Evolutionary conservation across 2,888 invertebrate genomes (phyloP).

Genomic region (Melitaea athalia): DNA sequence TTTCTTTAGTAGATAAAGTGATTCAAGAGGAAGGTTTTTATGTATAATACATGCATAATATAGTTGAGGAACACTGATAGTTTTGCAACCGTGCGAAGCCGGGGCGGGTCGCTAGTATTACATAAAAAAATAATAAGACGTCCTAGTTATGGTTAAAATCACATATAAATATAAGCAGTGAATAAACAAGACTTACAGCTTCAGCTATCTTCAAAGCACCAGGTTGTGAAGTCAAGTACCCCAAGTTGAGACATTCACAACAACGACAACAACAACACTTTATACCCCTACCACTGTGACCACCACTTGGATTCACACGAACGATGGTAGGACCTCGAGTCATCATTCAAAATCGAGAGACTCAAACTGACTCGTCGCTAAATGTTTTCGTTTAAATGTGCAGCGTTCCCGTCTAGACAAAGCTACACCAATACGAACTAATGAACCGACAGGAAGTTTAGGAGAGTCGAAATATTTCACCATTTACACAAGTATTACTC

Average conservation of each 20-base stretch:
- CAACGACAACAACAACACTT: constrained; percentile 89
- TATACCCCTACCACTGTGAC: constrained; percentile 76
- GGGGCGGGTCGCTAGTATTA: too few species aligned
- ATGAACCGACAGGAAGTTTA: constrained; percentile 62
- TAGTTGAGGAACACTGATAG: too few species aligned
- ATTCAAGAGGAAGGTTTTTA: too few species aligned
- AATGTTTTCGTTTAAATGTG: neutral
- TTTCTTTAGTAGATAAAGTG: too few species aligned
- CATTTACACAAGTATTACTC: constrained; percentile 69
- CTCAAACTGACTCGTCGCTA: constrained; percentile 25
- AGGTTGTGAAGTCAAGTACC: constrained; percentile 87
- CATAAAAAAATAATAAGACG: neutral
- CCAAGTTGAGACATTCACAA: constrained; percentile 90
- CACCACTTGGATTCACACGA: constrained; percentile 62
- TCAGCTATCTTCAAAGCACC: constrained; percentile 89
- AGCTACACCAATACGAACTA: constrained; percentile 29
- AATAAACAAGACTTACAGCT: constrained; percentile 81
- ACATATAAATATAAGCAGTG: constrained; percentile 41
- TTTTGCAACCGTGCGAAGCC: too few species aligned
- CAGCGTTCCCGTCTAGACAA: constrained; percentile 24
- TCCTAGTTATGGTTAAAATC: neutral
- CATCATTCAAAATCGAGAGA: constrained; percentile 49
- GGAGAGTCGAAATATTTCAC: constrained; percentile 62
- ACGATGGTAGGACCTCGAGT: constrained; percentile 77
- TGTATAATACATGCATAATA: too few species aligned